Evolutionary conservation across 2,113 vertebrate genomes (phyloP), one percentile per base, ranked within the genome.

Genomic region (Paraplagusia blochii): DNA sequence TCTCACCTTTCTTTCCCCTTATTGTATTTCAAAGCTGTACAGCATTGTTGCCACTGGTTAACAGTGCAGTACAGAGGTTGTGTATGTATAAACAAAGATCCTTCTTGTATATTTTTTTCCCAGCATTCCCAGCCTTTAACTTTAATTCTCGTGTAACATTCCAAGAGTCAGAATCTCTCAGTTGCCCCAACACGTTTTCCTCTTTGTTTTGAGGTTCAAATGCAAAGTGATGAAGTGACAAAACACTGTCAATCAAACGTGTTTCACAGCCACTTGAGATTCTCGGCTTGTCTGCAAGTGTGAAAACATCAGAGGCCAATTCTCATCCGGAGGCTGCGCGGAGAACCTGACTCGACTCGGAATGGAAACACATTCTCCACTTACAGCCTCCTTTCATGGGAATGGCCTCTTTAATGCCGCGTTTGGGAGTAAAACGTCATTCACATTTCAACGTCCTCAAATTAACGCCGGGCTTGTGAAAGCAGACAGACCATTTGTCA

Each of bases 191-290:
- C 66, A 47, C 50, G 66, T 68, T 68, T 46, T 54, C 64, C 72
- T 75, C 54, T 66, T 73, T 69, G 56, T 74, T 61, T 68, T 45
- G 44, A 82, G 54, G 44, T 48, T 63, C 47, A 77, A 79, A 73
- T 71, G 57, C 63, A 77, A 73, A 81, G 69, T 63, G 82, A 84
- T 63, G 70, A 72, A 72, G 61, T 60, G 79, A 85, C 82, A 86
- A 87, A 81, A 81, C 74, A 36, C 48, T 52, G 83, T 81, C 89
- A 85, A 72, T 90, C 88, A 88, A 85, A 53, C 4, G 62, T 50
- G 63, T 83, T 85, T 83, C 79, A 57, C 59, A 75, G 74, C 64
- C 81, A 88, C 81, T 86, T 81, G 78, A 74, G 72, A 86, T 80
- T 88, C 83, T 69, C 48, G 54, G 53, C 69, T 57, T 48, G 75